Evolutionary conservation across 2,888 invertebrate genomes (phyloP), one percentile per base, ranked within the genome.

Genomic region (Zaprionus lineosus): DNA sequence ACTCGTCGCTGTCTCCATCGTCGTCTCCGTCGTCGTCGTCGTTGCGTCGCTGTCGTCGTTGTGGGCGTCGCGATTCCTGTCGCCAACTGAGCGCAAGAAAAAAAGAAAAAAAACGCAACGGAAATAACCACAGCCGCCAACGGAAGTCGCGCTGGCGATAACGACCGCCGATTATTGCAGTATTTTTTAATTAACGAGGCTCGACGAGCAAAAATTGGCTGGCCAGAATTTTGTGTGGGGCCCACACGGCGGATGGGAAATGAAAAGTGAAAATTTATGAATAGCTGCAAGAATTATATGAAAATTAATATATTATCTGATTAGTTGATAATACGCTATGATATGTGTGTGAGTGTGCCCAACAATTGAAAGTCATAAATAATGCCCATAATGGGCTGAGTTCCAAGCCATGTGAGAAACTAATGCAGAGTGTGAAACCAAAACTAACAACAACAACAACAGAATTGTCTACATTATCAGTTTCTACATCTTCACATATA

Each of bases 271-370:
- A 78, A 74, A 69, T 82, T 78, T 64, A 74, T 77, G 83, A 77
- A 58, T 74, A 67, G 74, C 63, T 57, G 28, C 52, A 59, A 79
- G 84, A 77, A 77, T 77, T 77, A 75, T 85, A 86, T 58, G 59
- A 59, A 79, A 81, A 77, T 85, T 77, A 85, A 75, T 85, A 86
- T 58, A 61, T 85, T 84, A 81, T 79, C 67, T 84, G 81, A 77
- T 77, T 86, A 84, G 81, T 81, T 68, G 53, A 68, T 81, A 69
- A 74, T 40, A 67, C 50, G 14, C 77, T 24, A 24, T 84, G 86
- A 84, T 67, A 63, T 60, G 78, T 84, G 82, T 78, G 86, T 79
- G 84, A 77, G 84, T 76, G 84, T 56, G 60, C 16, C 43, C 63
- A 79, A 85, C 86, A 85, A 85, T 85, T 65, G 77, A 56, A 52